Base-by-base conservation (phyloP, 2,797 vertebrate species). In the Euthynnus affinis region DNA sequence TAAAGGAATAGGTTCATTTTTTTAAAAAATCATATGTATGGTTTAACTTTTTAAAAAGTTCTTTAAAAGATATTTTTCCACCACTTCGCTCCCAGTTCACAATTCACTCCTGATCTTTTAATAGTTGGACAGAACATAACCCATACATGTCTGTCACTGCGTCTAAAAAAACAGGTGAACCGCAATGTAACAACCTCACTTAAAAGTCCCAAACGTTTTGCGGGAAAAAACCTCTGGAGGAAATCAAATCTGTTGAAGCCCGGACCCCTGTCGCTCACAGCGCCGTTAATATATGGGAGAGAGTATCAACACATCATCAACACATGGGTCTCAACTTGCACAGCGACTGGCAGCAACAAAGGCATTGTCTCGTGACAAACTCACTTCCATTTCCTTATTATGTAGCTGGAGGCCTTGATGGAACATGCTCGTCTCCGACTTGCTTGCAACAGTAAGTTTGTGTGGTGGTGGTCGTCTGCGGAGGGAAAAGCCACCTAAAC, bases 351-450 rank as follows among this genome's bases (percentile, higher is more conserved):
- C 90, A 91, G 89, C 85, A 92, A 92, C 93, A 94, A 91, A 95
- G 83, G 74, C 89, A 85, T 84, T 83, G 92, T 93, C 93, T 93
- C 81, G 81, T 94, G 91, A 95, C 94, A 82, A 90, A 91, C 90
- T 90, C 90, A 92, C 92, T 95, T 95, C 94, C 94, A 95, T 95
- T 95, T 95, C 94, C 94, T 95, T 94, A 93, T 95, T 95, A 87
- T 95, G 93, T 91, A 92, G 91, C 93, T 87, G 70, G 77, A 92
- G 94, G 94, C 92, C 82, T 74, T 84, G 89, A 87, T 84, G 86
- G 69, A 85, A 57, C 55, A 22, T 7, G 67, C 78, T 64, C 4
- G 69, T 69, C 65, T 84, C 74, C 56, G 74, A 68, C 51, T 58
- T 25, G 6, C 74, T 68, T n/a, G 63, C 61, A 61, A 72, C 58